These are phyloP conservation scores for Diadromus collaris DNA, from an alignment of 2,888 invertebrate genomes.

Conservation along the genomic window DNA sequence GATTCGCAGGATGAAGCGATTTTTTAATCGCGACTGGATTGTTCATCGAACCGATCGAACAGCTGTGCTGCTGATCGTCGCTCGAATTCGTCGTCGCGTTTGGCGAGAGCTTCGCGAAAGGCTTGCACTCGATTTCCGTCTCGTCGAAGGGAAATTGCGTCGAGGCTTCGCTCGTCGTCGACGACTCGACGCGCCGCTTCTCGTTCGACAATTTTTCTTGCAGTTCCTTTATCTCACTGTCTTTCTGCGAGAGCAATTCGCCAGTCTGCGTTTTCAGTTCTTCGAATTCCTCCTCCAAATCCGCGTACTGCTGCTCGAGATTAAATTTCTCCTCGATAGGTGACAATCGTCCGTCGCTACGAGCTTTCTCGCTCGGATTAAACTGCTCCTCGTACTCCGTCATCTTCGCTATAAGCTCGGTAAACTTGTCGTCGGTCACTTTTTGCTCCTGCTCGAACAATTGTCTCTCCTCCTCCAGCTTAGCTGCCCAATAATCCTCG, in stretches of 20 bases:
- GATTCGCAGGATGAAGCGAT: slow-evolving; percentile 35
- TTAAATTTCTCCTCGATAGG: slow-evolving; percentile 89
- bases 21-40: slow-evolving; percentile 41
- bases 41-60: slow-evolving; percentile 2
- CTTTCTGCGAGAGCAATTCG: slow-evolving; percentile 82
- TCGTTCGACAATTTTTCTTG: slow-evolving; percentile 74
- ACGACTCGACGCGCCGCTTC: background rate
- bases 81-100: slow-evolving; percentile 32
- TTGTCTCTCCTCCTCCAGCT: slow-evolving; percentile 89
- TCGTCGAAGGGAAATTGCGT: slow-evolving; percentile 46
- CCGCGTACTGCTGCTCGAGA: slow-evolving; percentile 86
- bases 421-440: slow-evolving; percentile 88
- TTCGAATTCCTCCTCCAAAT: slow-evolving; percentile 87
- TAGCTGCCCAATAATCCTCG: slow-evolving; percentile 93
- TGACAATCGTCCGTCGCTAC: slow-evolving; percentile 83
- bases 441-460: slow-evolving; percentile 89
- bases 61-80: slow-evolving; percentile 34
- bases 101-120: slow-evolving; percentile 25
- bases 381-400: slow-evolving; percentile 91
- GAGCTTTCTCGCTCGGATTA: slow-evolving; percentile 80
- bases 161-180: slow-evolving; percentile 38
- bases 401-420: slow-evolving; percentile 87
- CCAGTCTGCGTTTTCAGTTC: slow-evolving; percentile 82
- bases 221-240: slow-evolving; percentile 82
- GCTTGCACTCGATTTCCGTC: slow-evolving; percentile 10